Evolutionary conservation across 2,113 vertebrate species (phyloP).

Genomic region (Crocuta crocuta): DNA sequence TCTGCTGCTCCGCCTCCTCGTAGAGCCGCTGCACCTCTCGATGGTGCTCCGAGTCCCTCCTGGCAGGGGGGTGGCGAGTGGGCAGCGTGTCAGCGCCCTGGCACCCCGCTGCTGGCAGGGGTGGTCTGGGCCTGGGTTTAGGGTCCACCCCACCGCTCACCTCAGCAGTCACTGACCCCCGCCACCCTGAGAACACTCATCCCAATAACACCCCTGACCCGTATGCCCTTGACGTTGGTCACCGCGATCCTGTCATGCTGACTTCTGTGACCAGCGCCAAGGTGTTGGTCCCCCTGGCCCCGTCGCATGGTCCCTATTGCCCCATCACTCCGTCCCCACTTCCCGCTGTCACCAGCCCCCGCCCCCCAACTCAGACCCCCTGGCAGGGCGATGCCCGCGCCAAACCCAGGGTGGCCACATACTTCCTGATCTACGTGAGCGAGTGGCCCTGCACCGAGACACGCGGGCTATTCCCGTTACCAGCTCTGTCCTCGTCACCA

Average conservation of each 20-base stretch:
- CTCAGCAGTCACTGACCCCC: not conserved
- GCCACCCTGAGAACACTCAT: not conserved
- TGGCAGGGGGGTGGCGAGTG: constrained; percentile 35
- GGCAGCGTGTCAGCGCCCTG: not conserved
- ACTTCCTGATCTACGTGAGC: fast-evolving
- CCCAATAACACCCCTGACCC: no score
- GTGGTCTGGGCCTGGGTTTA: not conserved
- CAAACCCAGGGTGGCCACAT: not conserved
- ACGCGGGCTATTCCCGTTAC: not conserved
- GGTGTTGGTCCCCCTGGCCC: not conserved
- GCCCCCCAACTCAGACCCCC: not conserved
- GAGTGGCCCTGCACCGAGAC: not conserved
- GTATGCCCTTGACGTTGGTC: not conserved
- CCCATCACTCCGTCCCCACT: fast-evolving
- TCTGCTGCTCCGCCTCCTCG: constrained; percentile 87
- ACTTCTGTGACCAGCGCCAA: not conserved
- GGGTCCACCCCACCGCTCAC: not conserved
- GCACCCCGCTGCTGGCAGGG: not conserved
- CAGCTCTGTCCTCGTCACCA: fast-evolving
- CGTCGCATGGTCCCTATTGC: fast-evolving
- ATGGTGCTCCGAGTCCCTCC: constrained; percentile 84
- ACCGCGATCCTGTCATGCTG: not conserved
- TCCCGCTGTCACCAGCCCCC: fast-evolving
- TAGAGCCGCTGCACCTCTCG: constrained; percentile 86
- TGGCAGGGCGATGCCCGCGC: not conserved